These are phyloP conservation scores for Ophion slaviceki DNA, from an alignment of 2,888 invertebrate genomes.

Conservation along the genomic window DNA sequence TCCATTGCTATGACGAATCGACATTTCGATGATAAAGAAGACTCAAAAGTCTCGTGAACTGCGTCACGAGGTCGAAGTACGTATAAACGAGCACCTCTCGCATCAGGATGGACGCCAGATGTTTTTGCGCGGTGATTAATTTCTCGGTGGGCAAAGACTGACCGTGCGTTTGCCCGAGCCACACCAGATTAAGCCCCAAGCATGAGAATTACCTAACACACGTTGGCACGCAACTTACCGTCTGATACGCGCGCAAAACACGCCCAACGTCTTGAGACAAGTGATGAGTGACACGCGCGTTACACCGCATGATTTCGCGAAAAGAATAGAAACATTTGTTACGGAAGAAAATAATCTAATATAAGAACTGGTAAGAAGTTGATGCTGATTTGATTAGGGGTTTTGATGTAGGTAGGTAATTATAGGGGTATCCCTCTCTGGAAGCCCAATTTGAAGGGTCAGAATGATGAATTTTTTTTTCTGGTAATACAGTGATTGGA, in stretches of 20 bases:
- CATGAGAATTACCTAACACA: conserved; percentile 28
- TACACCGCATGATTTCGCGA: background rate
- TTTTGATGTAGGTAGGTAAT: too few species aligned
- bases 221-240: conserved; percentile 16
- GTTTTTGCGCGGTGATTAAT: conserved; percentile 50
- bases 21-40: conserved; percentile 1
- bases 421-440: too few species aligned
- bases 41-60: conserved; percentile 13
- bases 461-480: too few species aligned
- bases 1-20: background rate
- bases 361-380: background rate
- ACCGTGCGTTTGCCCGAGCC: conserved; percentile 39
- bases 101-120: conserved; percentile 55
- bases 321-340: background rate
- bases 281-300: conserved; percentile 8
- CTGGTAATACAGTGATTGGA: too few species aligned
- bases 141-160: conserved; percentile 38
- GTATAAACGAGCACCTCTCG: conserved; percentile 34
- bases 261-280: conserved; percentile 8
- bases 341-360: background rate
- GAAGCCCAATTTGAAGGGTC: too few species aligned
- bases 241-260: background rate
- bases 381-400: too few species aligned
- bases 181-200: conserved; percentile 4
- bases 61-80: conserved; percentile 14